phyloP scores from a whole-genome alignment of 2,888 invertebrate genomes.

The Oasisia sp. region DNA sequence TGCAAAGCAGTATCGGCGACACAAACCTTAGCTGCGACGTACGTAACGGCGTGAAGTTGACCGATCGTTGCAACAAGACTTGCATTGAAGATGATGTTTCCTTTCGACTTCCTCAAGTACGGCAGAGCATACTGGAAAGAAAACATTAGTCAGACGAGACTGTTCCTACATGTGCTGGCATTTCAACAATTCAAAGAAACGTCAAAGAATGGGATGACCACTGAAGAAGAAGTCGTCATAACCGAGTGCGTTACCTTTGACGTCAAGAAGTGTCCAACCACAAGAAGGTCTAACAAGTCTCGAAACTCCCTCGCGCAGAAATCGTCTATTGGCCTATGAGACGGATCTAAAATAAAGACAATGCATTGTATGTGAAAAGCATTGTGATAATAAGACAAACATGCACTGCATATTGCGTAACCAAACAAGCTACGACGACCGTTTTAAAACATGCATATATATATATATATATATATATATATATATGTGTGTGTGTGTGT shows the following conservation, averaged over 20 bases:
- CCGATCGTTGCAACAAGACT: conserved; percentile 61
- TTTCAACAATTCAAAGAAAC: neutral
- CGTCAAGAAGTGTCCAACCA: conserved; percentile 58
- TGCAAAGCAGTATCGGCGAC: neutral
- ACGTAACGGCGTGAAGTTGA: conserved; percentile 58
- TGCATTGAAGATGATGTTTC: conserved; percentile 62
- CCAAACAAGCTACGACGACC: too few species aligned
- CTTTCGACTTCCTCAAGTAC: conserved; percentile 58
- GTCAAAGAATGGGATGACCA: neutral
- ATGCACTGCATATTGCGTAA: neutral
- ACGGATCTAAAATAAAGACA: conserved; percentile 54
- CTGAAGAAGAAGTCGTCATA: neutral
- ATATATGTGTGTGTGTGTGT: too few species aligned
- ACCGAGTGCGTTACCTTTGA: conserved; percentile 50
- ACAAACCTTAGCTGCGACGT: conserved; percentile 61
- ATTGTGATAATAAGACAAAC: too few species aligned
- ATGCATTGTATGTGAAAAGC: neutral
- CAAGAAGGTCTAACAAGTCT: conserved; percentile 54
- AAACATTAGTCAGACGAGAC: too few species aligned
- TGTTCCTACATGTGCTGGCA: too few species aligned
- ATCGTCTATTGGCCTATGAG: conserved; percentile 55
- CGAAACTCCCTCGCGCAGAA: conserved; percentile 56
- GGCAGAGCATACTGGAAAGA: conserved; percentile 58
- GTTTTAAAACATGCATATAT: too few species aligned
- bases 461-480: too few species aligned